A percentile compares a stretch with the other conserved stretches of the same genome.
phyloP scores from a whole-genome alignment of 2,797 vertebrate species.

The Hydrocynus forskahlii region DNA sequence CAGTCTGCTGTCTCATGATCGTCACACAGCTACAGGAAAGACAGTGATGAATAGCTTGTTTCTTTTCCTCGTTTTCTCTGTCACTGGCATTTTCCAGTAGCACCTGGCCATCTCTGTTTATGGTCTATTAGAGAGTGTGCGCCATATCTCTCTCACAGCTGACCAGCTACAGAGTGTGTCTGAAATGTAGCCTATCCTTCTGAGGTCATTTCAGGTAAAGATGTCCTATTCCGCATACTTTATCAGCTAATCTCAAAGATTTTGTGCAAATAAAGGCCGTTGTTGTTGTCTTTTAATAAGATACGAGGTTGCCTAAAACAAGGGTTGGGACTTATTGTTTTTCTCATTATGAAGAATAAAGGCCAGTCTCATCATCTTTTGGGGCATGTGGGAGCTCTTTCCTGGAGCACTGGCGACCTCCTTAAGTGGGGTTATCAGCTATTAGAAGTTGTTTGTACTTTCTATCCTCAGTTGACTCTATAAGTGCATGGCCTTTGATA shows the following conservation, averaged over 20 bases:
- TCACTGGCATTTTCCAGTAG: conserved; percentile 14
- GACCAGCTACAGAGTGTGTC: neutral
- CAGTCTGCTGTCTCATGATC: neutral
- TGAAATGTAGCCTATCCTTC: neutral
- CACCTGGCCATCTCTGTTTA: conserved; percentile 30
- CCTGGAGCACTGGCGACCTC: neutral
- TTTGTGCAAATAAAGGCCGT: neutral
- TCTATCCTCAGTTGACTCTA: conserved; percentile 8
- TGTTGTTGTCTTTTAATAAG: conserved; percentile 26
- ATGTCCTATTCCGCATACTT: neutral
- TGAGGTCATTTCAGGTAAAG: conserved; percentile 5
- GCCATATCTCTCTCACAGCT: conserved; percentile 1
- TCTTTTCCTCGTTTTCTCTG: conserved; percentile 15
- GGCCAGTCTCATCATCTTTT: conserved; percentile 4
- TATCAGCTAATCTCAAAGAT: neutral
- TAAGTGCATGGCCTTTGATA: conserved; percentile 1
- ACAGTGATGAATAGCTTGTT: conserved; percentile 41
- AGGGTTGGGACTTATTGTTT: neutral
- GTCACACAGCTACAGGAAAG: conserved; percentile 18
- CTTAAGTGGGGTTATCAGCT: conserved; percentile 31
- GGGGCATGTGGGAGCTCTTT: conserved; percentile 10
- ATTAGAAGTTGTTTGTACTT: conserved; percentile 1
- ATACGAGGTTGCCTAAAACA: conserved; percentile 5
- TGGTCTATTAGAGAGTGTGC: conserved; percentile 5
- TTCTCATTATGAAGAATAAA: conserved; percentile 10